These are phyloP conservation scores for Limanda limanda DNA, from an alignment of 2,113 vertebrate genomes.

Conservation along the genomic window DNA sequence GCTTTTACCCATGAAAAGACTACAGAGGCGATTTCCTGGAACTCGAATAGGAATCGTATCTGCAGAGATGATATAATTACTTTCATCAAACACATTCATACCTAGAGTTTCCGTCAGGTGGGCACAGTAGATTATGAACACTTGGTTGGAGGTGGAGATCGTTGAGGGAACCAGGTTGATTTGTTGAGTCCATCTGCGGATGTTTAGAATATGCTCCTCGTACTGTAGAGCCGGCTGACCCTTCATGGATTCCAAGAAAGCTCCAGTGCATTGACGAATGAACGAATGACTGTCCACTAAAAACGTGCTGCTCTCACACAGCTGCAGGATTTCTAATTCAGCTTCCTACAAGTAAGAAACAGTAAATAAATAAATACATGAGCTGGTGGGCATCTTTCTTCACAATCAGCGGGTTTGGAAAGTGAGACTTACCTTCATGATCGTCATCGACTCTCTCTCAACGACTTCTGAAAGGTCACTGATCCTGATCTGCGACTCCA, in stretches of 20 bases:
- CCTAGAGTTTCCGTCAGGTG: conserved; percentile 73
- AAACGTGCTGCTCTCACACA: conserved; percentile 78
- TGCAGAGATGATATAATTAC: background rate
- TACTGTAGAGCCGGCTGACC: conserved; percentile 72
- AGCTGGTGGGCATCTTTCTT: background rate
- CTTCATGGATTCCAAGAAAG: conserved; percentile 73
- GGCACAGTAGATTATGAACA: conserved; percentile 78
- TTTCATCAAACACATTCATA: conserved; percentile 45
- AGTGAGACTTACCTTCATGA: conserved; percentile 73
- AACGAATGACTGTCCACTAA: conserved; percentile 74
- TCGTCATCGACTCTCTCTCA: conserved; percentile 53
- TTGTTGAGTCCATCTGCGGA: conserved; percentile 73
- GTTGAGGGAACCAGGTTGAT: conserved; percentile 52
- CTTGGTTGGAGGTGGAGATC: conserved; percentile 75
- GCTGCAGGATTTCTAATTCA: conserved; percentile 71
- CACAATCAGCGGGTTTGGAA: background rate
- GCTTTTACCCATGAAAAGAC: background rate
- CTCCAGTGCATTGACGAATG: conserved; percentile 72
- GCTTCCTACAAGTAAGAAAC: conserved; percentile 67
- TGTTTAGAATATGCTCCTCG: conserved; percentile 62
- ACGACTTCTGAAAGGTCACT: conserved; percentile 61
- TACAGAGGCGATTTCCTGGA: background rate
- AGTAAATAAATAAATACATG: background rate
- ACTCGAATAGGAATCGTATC: no score
- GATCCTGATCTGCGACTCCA: conserved; percentile 78